phyloP scores from a whole-genome alignment of 2,113 vertebrate species.

The Puntigrus tetrazona region DNA sequence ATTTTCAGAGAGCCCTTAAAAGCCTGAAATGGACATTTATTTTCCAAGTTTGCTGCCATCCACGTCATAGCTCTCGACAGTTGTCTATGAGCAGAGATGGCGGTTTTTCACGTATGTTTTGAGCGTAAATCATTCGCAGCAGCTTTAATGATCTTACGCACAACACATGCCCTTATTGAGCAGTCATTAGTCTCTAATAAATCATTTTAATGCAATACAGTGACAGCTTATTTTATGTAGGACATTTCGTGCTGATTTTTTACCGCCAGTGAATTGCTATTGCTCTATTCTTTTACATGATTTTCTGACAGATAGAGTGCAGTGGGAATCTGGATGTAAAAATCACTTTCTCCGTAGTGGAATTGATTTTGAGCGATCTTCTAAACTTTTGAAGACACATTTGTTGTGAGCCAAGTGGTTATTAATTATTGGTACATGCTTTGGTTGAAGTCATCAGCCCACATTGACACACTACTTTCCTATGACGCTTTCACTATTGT shows the following conservation, averaged over 20 bases:
- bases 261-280: not conserved
- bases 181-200: conserved; percentile 10
- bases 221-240: not conserved
- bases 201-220: not conserved
- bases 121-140: not conserved
- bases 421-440: not conserved
- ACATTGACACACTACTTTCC: not conserved
- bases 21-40: not conserved
- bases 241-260: not conserved
- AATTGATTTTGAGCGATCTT: not conserved
- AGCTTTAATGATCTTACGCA: not conserved
- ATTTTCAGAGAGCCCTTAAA: not conserved
- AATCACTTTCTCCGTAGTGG: not conserved
- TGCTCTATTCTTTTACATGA: not conserved
- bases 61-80: not conserved
- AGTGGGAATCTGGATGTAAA: not conserved
- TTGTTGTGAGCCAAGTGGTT: not conserved
- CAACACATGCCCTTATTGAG: not conserved
- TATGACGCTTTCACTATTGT: too few relatives aligned
- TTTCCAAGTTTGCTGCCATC: not conserved
- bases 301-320: not conserved
- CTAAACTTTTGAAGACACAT: not conserved
- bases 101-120: not conserved
- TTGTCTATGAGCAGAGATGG: not conserved
- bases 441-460: not conserved